phyloP scores from a whole-genome alignment of 2,113 vertebrate species.

The Dendrocopos noguchii region DNA sequence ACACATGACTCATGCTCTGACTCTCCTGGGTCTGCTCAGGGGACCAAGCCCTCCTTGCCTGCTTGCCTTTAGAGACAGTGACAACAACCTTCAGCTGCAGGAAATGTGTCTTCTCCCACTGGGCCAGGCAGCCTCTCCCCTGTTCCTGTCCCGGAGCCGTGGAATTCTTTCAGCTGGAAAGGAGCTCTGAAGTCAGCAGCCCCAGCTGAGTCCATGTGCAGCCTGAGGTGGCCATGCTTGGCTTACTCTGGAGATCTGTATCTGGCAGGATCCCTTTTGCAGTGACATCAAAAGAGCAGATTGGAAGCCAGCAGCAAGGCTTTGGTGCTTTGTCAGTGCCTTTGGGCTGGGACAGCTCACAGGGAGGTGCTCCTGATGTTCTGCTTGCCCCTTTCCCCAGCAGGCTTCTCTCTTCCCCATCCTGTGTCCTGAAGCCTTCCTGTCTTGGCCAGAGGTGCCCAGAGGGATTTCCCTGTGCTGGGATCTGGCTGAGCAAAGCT shows the following conservation, averaged over 20 bases:
- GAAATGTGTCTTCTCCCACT: neutral
- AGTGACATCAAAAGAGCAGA: neutral
- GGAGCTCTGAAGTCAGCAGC: too few species aligned
- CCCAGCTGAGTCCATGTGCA: accelerated
- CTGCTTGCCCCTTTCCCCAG: neutral
- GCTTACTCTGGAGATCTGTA: neutral
- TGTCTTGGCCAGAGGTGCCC: neutral
- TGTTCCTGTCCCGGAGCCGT: neutral
- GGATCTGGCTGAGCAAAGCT: neutral
- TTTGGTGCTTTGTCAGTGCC: neutral
- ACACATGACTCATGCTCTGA: neutral
- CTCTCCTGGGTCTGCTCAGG: neutral
- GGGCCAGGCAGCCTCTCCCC: accelerated
- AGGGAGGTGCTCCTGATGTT: neutral
- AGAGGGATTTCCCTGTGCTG: neutral
- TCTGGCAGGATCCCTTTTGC: neutral
- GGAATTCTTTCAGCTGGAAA: too few species aligned
- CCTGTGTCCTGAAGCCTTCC: neutral
- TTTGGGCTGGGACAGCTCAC: neutral
- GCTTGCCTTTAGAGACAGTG: neutral
- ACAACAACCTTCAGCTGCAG: neutral
- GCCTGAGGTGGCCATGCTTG: neutral
- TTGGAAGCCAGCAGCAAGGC: neutral
- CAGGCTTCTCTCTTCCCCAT: neutral
- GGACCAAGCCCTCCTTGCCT: neutral